Percentiles rank a stretch among this genome's conserved stretches.
Evolutionary conservation across 2,888 invertebrate species (phyloP).

Genomic region (Phalera bucephala): DNA sequence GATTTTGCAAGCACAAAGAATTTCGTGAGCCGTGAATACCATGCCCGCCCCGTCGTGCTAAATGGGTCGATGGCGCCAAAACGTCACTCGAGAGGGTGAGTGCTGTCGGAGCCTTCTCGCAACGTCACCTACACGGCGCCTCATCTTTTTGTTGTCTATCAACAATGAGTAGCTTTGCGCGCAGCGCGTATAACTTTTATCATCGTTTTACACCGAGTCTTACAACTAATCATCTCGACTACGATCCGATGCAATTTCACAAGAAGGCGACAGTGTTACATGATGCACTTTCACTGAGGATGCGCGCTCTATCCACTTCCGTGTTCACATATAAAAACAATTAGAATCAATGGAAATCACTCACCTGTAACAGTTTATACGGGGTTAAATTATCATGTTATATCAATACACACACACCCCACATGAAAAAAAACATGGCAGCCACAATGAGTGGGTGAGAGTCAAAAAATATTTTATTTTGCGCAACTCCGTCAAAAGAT

Average conservation of each 20-base stretch:
- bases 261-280: constrained; percentile 78
- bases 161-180: constrained; percentile 42
- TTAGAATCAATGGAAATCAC: constrained; percentile 46
- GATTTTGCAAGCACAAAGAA: constrained; percentile 58
- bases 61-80: constrained; percentile 83
- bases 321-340: constrained; percentile 50
- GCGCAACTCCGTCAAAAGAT: constrained; percentile 73
- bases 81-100: constrained; percentile 68
- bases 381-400: constrained; percentile 76
- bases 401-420: constrained; percentile 84
- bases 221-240: constrained; percentile 22
- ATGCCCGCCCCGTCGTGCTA: constrained; percentile 69
- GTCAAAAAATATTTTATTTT: constrained; percentile 68
- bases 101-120: constrained; percentile 34
- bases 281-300: constrained; percentile 81
- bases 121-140: constrained; percentile 30
- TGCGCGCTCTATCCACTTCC: constrained; percentile 54
- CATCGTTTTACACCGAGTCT: constrained; percentile 55
- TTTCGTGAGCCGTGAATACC: constrained; percentile 48
- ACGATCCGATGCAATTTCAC: constrained; percentile 77
- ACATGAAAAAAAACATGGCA: constrained; percentile 92
- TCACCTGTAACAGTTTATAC: constrained; percentile 72
- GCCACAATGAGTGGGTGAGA: constrained; percentile 76
- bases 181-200: constrained; percentile 37
- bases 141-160: constrained; percentile 30